Base-by-base conservation (phyloP, 2,797 vertebrate genomes). In the Threskiornis aethiopicus region DNA sequence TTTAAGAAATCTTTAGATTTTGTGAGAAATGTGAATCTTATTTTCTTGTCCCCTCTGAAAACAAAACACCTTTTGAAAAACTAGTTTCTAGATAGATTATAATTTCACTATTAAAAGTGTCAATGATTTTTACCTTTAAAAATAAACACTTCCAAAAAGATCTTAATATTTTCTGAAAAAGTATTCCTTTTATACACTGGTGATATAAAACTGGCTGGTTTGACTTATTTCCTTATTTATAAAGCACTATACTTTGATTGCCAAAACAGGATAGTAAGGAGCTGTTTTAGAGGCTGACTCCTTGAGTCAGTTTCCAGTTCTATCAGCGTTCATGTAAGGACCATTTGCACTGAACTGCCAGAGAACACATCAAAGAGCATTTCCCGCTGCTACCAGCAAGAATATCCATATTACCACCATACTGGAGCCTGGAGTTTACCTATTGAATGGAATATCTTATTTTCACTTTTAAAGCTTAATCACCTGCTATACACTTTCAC, bases 291-390 rank as follows among this genome's bases (percentile, higher is more conserved):
- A 81, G 35, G 19, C 66, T 84, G 55, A 76, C 42, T 91, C 12
- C 35, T 86, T 37, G 20, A 16, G 39, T 52, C 82, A 84, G 66
- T 54, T 89, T 94, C 62, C 66, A 54, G n/a, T 83, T 95, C 89
- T 67, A 16, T 75, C 81, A 90, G 31, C 1, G 0, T 79, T 71
- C 70, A 49, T 9, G 9, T 86, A 77, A 57, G 57, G 47, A 67
- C 19, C 37, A 90, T 90, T 94, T 96, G 62, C 87, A 89, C 41
- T 47, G 33, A 89, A 61, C 66, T 89, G 71, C 46, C 90, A 91
- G 66, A 59, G 37, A 87, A 82, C 21, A 76, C 77, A 85, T 69
- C 89, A 92, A 90, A 94, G 65, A 89, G 61, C 3, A 24, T 83
- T 89, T 89, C 91, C 94, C 90, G 85, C 79, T 94, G 47, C 65